These are phyloP conservation scores for Tanypteryx hageni DNA, from an alignment of 2,888 invertebrate species.

Conservation along the genomic window DNA sequence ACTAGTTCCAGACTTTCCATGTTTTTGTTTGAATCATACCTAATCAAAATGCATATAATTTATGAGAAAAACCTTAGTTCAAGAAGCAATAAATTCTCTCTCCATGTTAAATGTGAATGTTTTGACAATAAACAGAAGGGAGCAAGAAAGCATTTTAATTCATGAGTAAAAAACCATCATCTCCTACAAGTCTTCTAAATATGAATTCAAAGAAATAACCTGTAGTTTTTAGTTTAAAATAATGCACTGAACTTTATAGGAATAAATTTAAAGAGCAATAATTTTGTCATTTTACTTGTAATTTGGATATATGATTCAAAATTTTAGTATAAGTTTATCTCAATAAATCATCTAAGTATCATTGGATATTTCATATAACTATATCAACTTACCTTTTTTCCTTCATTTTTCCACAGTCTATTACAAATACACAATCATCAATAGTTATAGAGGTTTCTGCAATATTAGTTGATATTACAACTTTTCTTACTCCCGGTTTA, in stretches of 20 bases:
- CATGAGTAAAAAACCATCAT: not conserved
- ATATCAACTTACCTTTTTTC: conserved; percentile 81
- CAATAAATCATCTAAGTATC: too few species aligned
- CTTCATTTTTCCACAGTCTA: conserved; percentile 95
- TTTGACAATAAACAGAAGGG: not conserved
- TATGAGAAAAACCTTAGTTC: not conserved
- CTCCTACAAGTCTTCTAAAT: too few species aligned
- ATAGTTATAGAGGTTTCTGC: conserved; percentile 98
- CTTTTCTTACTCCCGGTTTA: conserved; percentile 86
- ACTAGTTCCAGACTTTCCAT: conserved; percentile 92
- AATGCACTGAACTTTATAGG: not conserved
- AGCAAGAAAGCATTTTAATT: not conserved
- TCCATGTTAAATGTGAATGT: too few species aligned
- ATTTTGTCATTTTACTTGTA: too few species aligned
- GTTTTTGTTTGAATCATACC: conserved; percentile 88
- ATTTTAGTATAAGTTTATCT: too few species aligned
- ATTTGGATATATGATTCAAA: too few species aligned
- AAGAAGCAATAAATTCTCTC: too few species aligned
- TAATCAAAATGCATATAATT: conserved; percentile 71
- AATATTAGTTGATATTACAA: conserved; percentile 92
- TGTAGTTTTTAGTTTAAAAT: too few species aligned
- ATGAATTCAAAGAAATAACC: too few species aligned
- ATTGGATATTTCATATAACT: too few species aligned
- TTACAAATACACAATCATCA: conserved; percentile 95
- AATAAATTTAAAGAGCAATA: not conserved